phyloP scores from a whole-genome alignment of 2,797 vertebrate genomes.

The Philypnodon macrostomus region DNA sequence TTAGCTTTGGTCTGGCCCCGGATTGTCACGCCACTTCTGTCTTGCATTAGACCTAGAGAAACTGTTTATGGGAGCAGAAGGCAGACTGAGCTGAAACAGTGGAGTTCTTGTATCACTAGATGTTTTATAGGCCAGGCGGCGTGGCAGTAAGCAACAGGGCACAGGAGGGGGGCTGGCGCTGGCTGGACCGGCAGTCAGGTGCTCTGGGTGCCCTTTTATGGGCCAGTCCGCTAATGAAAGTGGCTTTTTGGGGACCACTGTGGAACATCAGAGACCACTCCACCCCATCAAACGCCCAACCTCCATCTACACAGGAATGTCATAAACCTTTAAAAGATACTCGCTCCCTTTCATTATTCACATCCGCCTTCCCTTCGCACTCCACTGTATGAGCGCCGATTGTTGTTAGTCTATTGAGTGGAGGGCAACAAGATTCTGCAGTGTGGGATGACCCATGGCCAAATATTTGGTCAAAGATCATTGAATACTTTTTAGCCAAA shows the following conservation, averaged over 20 bases:
- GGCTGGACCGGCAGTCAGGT: conserved; percentile 84
- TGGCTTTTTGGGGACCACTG: conserved; percentile 79
- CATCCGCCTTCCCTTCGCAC: conserved; percentile 71
- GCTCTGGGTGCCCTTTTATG: conserved; percentile 84
- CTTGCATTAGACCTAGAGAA: conserved; percentile 66
- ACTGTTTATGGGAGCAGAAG: conserved; percentile 60
- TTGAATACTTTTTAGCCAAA: no score
- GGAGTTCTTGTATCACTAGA: conserved; percentile 70
- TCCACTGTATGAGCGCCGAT: conserved; percentile 77
- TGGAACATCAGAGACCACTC: conserved; percentile 88
- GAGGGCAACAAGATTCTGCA: conserved; percentile 38
- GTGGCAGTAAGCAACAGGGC: conserved; percentile 54
- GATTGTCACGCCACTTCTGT: conserved; percentile 56
- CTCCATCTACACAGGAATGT: conserved; percentile 85
- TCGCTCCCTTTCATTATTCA: conserved; percentile 87
- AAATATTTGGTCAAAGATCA: not conserved
- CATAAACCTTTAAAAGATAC: conserved; percentile 90
- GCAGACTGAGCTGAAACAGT: conserved; percentile 67
- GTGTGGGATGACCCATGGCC: conserved; percentile 31
- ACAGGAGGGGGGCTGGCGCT: conserved; percentile 41
- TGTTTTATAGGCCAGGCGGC: conserved; percentile 69
- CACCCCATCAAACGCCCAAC: conserved; percentile 76
- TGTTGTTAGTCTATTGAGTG: conserved; percentile 68
- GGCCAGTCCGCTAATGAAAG: conserved; percentile 84
- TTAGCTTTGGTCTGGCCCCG: conserved; percentile 36